phyloP scores from a whole-genome alignment of 2,888 invertebrate genomes.

The Microchrysa polita region DNA sequence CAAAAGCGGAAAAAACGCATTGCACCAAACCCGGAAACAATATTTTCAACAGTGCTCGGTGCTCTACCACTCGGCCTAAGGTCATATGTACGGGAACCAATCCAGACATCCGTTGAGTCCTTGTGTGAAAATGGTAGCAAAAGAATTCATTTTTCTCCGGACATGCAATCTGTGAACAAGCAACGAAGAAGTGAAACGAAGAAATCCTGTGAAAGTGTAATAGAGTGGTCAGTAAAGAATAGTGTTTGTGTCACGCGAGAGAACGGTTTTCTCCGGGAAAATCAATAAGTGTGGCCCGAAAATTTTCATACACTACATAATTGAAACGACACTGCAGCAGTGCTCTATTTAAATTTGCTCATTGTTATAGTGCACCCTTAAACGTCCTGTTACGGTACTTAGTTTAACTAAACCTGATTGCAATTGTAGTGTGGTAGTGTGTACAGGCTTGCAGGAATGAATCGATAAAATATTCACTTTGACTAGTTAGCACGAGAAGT shows the following conservation, averaged over 20 bases:
- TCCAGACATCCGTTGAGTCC: not conserved
- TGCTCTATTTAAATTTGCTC: too few species aligned
- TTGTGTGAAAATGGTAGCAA: not conserved
- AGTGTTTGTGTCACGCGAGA: conserved; percentile 32
- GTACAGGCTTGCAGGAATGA: not conserved
- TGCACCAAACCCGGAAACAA: conserved; percentile 36
- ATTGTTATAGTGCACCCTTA: too few species aligned
- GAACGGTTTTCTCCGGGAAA: conserved; percentile 28
- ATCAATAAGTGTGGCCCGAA: conserved; percentile 25
- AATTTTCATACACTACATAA: not conserved
- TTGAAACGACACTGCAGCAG: too few species aligned
- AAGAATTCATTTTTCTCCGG: conserved; percentile 1
- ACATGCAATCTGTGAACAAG: conserved; percentile 22
- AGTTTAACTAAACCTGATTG: not conserved
- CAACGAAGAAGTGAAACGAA: conserved; percentile 18
- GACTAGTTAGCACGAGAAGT: conserved; percentile 14
- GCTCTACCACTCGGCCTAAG: conserved; percentile 7
- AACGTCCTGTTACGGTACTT: not conserved
- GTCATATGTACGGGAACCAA: conserved; percentile 1
- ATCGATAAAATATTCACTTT: conserved; percentile 14
- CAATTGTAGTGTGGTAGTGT: not conserved
- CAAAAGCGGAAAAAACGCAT: conserved; percentile 38
- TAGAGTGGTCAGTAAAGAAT: not conserved
- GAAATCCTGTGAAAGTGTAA: conserved; percentile 1
- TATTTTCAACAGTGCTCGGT: conserved; percentile 19